These are phyloP conservation scores for Cirrhinus mrigala DNA, from an alignment of 2,797 vertebrate species.

Conservation along the genomic window DNA sequence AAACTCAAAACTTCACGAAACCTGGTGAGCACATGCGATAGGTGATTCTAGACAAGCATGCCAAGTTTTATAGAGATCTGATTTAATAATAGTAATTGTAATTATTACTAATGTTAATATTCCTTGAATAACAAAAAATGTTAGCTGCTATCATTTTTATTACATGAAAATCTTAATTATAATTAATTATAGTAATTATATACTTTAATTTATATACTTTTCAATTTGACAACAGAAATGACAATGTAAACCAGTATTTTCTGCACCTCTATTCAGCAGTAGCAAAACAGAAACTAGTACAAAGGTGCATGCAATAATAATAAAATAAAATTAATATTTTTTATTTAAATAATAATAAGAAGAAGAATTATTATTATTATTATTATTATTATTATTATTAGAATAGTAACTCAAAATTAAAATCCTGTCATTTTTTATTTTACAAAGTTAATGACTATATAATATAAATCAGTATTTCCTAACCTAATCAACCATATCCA, in stretches of 20 bases:
- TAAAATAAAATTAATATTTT: too few species aligned
- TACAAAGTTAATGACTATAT: neutral
- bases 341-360: too few species aligned
- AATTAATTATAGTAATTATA: too few species aligned
- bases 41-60: too few species aligned
- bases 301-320: too few species aligned
- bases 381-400: neutral
- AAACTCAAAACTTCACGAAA: too few species aligned
- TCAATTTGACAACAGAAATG: neutral
- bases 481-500: neutral
- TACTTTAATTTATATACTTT: neutral
- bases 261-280: too few species aligned
- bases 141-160: neutral
- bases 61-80: too few species aligned
- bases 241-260: neutral
- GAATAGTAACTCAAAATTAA: neutral
- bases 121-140: neutral
- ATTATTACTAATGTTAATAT: neutral
- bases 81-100: neutral
- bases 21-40: too few species aligned
- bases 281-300: too few species aligned
- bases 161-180: neutral
- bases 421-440: neutral
- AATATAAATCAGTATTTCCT: neutral
- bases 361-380: too few species aligned